These are phyloP conservation scores for Meles meles DNA, from an alignment of 2,113 vertebrate genomes.

Conservation along the genomic window DNA sequence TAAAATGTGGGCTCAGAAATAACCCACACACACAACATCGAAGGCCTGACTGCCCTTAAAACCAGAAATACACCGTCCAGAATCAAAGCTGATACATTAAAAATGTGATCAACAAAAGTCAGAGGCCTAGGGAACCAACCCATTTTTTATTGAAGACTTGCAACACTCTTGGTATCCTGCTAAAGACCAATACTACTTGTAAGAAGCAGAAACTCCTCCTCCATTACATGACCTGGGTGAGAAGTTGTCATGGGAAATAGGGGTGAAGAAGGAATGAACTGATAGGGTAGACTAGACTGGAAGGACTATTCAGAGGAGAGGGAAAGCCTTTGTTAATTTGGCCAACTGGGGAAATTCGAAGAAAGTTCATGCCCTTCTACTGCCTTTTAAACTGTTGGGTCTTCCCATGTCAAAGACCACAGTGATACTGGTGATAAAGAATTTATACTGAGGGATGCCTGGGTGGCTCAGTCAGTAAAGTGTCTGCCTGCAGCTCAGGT, in stretches of 20 bases:
- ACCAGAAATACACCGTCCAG: constrained; percentile 58
- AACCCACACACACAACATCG: constrained; percentile 57
- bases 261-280: background rate
- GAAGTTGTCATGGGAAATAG: background rate
- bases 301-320: background rate
- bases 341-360: background rate
- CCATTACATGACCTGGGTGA: background rate
- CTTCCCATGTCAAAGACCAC: background rate
- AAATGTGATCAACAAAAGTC: background rate
- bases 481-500: too few relatives aligned
- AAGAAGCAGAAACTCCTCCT: background rate
- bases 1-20: constrained; percentile 71
- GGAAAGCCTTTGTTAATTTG: background rate
- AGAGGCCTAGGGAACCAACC: background rate
- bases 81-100: constrained; percentile 47
- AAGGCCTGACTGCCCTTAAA: constrained; percentile 46
- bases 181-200: background rate
- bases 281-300: background rate
- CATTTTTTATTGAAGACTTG: background rate
- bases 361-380: background rate
- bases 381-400: background rate
- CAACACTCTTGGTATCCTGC: background rate
- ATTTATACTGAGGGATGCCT: background rate
- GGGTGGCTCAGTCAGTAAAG: background rate
- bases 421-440: background rate